Evolutionary conservation across 2,888 invertebrate species (phyloP).

Genomic region (Philereme transversata): DNA sequence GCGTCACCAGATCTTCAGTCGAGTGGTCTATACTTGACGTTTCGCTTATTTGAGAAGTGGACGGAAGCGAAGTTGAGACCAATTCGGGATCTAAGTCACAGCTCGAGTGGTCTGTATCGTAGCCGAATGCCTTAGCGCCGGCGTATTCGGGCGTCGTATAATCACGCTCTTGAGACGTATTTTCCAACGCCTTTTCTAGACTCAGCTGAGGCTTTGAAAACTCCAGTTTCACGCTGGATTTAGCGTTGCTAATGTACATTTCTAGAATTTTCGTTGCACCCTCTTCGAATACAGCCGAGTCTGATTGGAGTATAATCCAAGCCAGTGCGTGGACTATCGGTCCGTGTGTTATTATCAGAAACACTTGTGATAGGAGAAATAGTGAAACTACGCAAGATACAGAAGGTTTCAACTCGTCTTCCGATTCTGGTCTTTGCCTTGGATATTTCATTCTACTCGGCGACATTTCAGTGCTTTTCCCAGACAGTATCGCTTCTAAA

Average conservation of each 20-base stretch:
- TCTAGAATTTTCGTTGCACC: constrained; percentile 88
- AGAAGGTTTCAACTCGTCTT: constrained; percentile 86
- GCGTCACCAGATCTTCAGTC: constrained; percentile 75
- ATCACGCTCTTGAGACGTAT: constrained; percentile 71
- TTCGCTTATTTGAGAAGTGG: constrained; percentile 80
- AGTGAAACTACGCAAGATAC: constrained; percentile 96
- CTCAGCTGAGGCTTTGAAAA: constrained; percentile 90
- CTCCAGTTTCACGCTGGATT: constrained; percentile 83
- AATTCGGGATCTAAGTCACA: constrained; percentile 80
- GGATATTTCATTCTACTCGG: constrained; percentile 66
- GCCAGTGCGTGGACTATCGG: constrained; percentile 96
- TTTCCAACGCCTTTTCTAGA: constrained; percentile 89
- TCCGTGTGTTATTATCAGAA: constrained; percentile 95
- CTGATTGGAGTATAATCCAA: constrained; percentile 94
- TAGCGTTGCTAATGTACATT: constrained; percentile 84
- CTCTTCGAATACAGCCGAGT: constrained; percentile 87
- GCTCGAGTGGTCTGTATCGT: constrained; percentile 78
- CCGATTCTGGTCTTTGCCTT: constrained; percentile 70
- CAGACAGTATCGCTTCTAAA: constrained; percentile 85
- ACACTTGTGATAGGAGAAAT: constrained; percentile 96
- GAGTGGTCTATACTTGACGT: constrained; percentile 77
- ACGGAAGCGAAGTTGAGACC: constrained; percentile 77
- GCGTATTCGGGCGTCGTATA: constrained; percentile 75
- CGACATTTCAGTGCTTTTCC: constrained; percentile 81
- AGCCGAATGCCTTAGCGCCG: constrained; percentile 67